Percentiles rank a stretch among this genome's conserved stretches.
These are phyloP conservation scores for Meiosimyza decipiens DNA, from an alignment of 2,888 invertebrate species.

Conservation along the genomic window DNA sequence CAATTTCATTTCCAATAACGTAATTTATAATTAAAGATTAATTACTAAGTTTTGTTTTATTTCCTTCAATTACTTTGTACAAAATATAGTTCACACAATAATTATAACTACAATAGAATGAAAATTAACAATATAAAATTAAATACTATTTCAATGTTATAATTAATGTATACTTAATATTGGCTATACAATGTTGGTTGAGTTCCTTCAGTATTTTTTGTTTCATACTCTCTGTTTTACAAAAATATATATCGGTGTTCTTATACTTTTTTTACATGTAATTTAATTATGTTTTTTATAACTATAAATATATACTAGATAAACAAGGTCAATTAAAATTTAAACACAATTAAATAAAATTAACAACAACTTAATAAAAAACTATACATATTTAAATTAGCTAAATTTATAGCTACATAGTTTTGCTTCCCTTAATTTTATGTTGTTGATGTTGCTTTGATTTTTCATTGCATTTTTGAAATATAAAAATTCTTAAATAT, in stretches of 20 bases:
- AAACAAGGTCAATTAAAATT: neutral
- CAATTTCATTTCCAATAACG: slow-evolving; percentile 13
- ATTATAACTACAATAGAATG: slow-evolving; percentile 9
- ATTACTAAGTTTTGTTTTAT: slow-evolving; percentile 7
- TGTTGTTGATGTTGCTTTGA: neutral
- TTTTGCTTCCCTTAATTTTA: neutral
- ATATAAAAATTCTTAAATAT: slow-evolving; percentile 14
- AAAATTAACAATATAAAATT: neutral
- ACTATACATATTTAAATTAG: neutral
- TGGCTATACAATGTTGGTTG: slow-evolving; percentile 21
- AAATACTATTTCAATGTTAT: neutral
- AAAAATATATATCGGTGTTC: slow-evolving; percentile 57
- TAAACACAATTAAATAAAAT: neutral
- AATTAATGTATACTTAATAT: slow-evolving; percentile 15
- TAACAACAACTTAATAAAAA: neutral
- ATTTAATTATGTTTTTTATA: neutral
- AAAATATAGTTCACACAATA: slow-evolving; percentile 25
- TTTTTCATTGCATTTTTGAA: slow-evolving; percentile 12
- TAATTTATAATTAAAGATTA: slow-evolving; percentile 16
- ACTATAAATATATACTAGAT: neutral
- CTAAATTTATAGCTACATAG: slow-evolving; percentile 11
- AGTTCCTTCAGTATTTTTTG: neutral
- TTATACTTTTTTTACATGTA: slow-evolving; percentile 37
- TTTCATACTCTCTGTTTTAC: slow-evolving; percentile 14
- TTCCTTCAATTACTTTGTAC: slow-evolving; percentile 19